phyloP scores from a whole-genome alignment of 2,797 vertebrate species.

The Morelia viridis region DNA sequence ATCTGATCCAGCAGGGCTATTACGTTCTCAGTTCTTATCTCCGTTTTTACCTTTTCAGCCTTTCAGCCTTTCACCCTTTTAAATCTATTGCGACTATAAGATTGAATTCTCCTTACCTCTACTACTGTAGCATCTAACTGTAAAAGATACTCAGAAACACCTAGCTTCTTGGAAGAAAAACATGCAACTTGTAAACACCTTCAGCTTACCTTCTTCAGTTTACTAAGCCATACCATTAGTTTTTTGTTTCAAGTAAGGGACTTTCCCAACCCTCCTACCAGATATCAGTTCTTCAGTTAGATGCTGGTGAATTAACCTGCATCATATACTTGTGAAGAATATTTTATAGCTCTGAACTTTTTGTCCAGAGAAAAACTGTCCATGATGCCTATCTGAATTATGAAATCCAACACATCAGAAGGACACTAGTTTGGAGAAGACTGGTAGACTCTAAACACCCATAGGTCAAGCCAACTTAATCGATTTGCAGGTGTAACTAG shows the following conservation, averaged over 20 bases:
- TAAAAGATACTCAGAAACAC: neutral
- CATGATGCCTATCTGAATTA: neutral
- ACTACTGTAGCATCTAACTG: too few species aligned
- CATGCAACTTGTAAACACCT: neutral
- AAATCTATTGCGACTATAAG: too few species aligned
- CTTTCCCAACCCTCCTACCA: neutral
- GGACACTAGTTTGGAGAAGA: neutral
- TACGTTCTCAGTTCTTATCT: neutral
- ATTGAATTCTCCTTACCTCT: too few species aligned
- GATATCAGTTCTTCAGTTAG: neutral
- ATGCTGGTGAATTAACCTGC: neutral
- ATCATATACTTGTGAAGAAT: neutral
- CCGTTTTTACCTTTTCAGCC: neutral
- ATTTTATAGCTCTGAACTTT: neutral
- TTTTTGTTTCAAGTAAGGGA: neutral
- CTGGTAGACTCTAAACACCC: neutral
- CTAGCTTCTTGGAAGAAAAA: neutral
- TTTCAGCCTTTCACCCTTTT: too few species aligned
- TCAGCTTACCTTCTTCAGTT: neutral
- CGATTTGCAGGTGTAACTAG: neutral
- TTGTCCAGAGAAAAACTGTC: neutral
- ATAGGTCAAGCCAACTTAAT: neutral
- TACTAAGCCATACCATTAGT: neutral
- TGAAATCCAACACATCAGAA: neutral
- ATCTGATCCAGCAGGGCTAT: neutral